These are phyloP conservation scores for Prionace glauca DNA, from an alignment of 2,797 vertebrate genomes.

Conservation along the genomic window DNA sequence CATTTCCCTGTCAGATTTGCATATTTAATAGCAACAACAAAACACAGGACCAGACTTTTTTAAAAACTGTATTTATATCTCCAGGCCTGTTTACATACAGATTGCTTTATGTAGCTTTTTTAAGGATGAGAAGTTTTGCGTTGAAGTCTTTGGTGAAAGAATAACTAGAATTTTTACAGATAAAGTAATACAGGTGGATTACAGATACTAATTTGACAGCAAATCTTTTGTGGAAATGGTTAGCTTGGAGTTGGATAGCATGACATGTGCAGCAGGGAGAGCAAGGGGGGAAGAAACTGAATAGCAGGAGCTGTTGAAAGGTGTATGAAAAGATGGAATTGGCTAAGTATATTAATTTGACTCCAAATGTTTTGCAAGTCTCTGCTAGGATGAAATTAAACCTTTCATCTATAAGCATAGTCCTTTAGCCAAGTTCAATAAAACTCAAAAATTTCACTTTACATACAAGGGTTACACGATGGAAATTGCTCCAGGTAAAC, in stretches of 20 bases:
- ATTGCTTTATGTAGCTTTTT: not conserved
- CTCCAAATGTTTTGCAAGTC: not conserved
- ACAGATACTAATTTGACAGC: not conserved
- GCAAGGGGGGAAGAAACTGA: no score
- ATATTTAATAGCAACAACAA: not conserved
- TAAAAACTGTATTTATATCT: no score
- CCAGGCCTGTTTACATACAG: no score
- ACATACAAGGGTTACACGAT: not conserved
- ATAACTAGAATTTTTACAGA: not conserved
- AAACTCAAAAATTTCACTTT: not conserved
- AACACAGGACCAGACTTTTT: no score
- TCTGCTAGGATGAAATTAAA: not conserved
- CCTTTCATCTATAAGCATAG: not conserved
- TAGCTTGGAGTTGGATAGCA: no score
- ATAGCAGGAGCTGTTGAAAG: no score
- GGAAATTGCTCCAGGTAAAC: not conserved
- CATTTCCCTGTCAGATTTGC: not conserved
- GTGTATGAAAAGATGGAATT: no score
- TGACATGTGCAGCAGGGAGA: no score
- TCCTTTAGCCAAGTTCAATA: not conserved
- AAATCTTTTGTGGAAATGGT: not conserved
- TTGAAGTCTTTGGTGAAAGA: not conserved
- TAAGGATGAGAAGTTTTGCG: not conserved
- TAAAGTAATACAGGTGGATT: not conserved
- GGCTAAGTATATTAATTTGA: not conserved